These are phyloP conservation scores for Blennius ocellaris DNA, from an alignment of 2,113 vertebrate genomes.

Conservation along the genomic window DNA sequence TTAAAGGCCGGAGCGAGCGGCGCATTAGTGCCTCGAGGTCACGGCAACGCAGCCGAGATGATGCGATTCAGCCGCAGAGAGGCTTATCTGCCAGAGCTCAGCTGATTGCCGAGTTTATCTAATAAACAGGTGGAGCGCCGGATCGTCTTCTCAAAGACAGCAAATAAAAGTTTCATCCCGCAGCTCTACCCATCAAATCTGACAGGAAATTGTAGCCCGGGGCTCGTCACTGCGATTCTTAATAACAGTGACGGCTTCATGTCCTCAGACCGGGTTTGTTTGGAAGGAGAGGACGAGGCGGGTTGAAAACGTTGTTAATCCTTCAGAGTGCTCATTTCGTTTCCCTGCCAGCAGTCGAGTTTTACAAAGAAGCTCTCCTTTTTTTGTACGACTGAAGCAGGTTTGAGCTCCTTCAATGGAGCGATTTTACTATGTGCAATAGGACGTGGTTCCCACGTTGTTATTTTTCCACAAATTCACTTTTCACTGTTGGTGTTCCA, in stretches of 20 bases:
- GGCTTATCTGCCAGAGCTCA: constrained; percentile 46
- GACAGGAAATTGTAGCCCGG: constrained; percentile 36
- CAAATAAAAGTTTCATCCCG: constrained; percentile 12
- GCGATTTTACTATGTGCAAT: too few relatives aligned
- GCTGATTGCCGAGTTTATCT: constrained; percentile 49
- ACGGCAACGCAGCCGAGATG: constrained; percentile 30
- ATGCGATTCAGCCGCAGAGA: constrained; percentile 27
- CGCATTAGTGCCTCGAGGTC: constrained; percentile 20
- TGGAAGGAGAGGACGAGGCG: background rate
- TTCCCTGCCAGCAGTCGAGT: background rate
- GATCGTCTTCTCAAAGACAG: constrained; percentile 27
- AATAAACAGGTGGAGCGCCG: constrained; percentile 58
- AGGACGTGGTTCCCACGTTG: too few relatives aligned
- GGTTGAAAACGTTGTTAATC: constrained; percentile 3
- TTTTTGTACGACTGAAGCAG: background rate
- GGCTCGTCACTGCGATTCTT: background rate
- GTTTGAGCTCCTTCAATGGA: background rate
- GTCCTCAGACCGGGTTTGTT: background rate
- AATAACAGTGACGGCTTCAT: background rate
- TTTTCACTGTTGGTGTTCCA: too few relatives aligned
- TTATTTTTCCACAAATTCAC: too few relatives aligned
- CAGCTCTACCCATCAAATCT: background rate
- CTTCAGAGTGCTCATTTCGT: background rate
- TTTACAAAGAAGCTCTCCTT: background rate
- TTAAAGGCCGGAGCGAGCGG: too few relatives aligned